Percentiles rank a stretch among this genome's conserved stretches.
Evolutionary conservation across 1,140 invertebrate species (phyloP).

Genomic region (Dendroctonus ponderosae): DNA sequence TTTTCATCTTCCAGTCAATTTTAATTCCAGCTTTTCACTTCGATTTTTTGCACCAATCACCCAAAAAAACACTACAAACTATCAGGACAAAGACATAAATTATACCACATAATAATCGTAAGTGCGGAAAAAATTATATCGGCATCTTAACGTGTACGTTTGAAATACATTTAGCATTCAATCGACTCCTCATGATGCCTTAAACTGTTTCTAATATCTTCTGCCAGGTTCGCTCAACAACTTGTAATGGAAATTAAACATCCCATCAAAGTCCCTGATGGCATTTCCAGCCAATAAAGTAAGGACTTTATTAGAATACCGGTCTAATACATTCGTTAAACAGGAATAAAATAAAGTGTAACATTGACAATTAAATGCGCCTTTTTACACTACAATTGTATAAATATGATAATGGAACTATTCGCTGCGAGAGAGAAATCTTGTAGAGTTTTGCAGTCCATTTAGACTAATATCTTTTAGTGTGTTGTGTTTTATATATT

Average conservation of each 20-base stretch:
- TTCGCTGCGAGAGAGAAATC: constrained; percentile 25
- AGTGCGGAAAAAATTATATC: no score
- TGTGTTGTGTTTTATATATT: constrained; percentile 8
- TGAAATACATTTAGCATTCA: no score
- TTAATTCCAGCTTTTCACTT: no score
- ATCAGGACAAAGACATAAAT: no score
- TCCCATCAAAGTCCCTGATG: constrained; percentile 18
- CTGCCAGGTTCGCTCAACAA: constrained; percentile 5
- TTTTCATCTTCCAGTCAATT: no score
- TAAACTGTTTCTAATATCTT: constrained; percentile 3
- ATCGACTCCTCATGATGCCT: no score
- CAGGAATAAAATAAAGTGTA: constrained; percentile 27
- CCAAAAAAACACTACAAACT: no score
- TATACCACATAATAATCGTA: no score
- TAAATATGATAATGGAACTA: constrained; percentile 30
- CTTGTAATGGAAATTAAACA: constrained; percentile 24
- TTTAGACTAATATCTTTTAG: constrained; percentile 27
- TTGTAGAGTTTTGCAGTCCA: constrained; percentile 30
- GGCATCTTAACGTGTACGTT: no score
- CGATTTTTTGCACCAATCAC: no score
- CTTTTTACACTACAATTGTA: constrained; percentile 26
- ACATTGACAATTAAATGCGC: constrained; percentile 15
- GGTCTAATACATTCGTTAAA: constrained; percentile 14
- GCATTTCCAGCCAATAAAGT: constrained; percentile 11
- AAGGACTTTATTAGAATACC: constrained; percentile 20